Percentiles rank a stretch among this genome's conserved stretches.
Evolutionary conservation across 2,888 invertebrate species (phyloP).

Genomic region (Scelioninae gen. 1): DNA sequence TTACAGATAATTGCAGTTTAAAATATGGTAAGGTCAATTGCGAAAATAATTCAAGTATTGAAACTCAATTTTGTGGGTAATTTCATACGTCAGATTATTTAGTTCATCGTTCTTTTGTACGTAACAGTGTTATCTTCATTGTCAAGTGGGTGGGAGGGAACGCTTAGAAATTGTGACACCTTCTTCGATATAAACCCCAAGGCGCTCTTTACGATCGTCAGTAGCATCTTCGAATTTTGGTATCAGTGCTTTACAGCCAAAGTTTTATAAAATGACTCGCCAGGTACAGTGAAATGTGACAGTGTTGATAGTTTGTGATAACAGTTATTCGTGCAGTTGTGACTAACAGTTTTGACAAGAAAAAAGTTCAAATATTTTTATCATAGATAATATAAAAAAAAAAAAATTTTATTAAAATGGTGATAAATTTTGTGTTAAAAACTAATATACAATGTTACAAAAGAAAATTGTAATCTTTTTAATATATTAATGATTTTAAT

Average conservation of each 20-base stretch:
- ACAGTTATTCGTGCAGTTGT: conserved; percentile 9
- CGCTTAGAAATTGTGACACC: conserved; percentile 76
- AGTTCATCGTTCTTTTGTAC: conserved; percentile 29
- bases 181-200: conserved; percentile 74
- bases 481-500: too few relatives aligned
- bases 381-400: neutral
- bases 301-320: conserved; percentile 47
- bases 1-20: neutral
- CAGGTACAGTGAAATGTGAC: conserved; percentile 80
- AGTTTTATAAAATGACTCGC: conserved; percentile 71
- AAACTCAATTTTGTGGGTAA: neutral
- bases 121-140: conserved; percentile 32
- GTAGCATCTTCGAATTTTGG: conserved; percentile 73
- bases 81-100: conserved; percentile 11
- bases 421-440: too few relatives aligned
- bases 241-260: conserved; percentile 60
- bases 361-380: neutral
- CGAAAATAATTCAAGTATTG: neutral
- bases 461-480: too few relatives aligned
- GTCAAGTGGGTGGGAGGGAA: conserved; percentile 70
- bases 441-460: too few relatives aligned
- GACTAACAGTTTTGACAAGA: neutral
- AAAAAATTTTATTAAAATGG: too few relatives aligned
- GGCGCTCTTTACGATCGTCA: conserved; percentile 73
- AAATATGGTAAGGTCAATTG: neutral